These are phyloP conservation scores for Digitonthophagus gazella DNA, from an alignment of 2,888 invertebrate genomes.

Conservation along the genomic window DNA sequence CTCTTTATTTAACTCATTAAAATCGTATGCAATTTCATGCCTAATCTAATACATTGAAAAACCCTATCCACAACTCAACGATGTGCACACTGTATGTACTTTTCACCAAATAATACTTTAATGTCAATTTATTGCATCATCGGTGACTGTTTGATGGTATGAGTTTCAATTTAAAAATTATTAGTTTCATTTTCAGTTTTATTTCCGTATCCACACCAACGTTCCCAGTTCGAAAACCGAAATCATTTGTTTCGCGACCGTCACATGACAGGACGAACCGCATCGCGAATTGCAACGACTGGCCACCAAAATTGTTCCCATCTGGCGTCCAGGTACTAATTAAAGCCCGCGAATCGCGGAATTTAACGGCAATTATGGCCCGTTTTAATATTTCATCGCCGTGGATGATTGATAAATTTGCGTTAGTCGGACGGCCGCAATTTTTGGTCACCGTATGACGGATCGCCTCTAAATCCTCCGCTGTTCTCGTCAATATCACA, in stretches of 20 bases:
- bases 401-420: slow-evolving; percentile 13
- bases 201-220: too few relatives aligned
- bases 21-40: too few relatives aligned
- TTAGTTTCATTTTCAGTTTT: too few relatives aligned
- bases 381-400: slow-evolving; percentile 14
- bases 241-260: not conserved
- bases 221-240: too few relatives aligned
- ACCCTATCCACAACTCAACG: too few relatives aligned
- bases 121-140: too few relatives aligned
- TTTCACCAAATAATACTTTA: too few relatives aligned
- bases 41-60: too few relatives aligned
- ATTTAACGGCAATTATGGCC: slow-evolving; percentile 14
- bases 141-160: too few relatives aligned
- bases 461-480: not conserved
- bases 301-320: not conserved
- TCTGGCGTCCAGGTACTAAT: slow-evolving; percentile 11
- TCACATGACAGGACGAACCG: not conserved
- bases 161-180: too few relatives aligned
- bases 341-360: slow-evolving; percentile 10
- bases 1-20: too few relatives aligned
- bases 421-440: slow-evolving; percentile 7
- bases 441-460: not conserved
- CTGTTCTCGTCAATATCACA: not conserved
- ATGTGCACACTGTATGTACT: too few relatives aligned
- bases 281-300: not conserved